Base-by-base conservation (phyloP, 2,888 invertebrate species). In the Leucophenga montana region DNA sequence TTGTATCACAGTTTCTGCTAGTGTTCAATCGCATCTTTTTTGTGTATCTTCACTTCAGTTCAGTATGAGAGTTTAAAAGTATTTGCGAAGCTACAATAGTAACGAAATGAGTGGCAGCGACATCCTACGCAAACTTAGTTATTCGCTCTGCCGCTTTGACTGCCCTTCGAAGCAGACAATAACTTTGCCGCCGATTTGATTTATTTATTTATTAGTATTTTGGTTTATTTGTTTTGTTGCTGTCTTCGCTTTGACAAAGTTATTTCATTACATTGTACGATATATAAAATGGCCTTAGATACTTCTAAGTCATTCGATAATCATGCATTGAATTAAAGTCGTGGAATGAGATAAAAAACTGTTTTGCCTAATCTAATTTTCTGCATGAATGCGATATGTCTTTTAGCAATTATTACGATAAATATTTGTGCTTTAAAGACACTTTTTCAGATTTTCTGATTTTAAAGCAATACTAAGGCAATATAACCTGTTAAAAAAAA, bases 181-280 rank as follows among this genome's bases (percentile, higher is more conserved):
- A 64, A 69, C 50, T 20, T 68, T 71, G 54, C 53, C 71, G 70
- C 64, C 71, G 67, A 71, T 79, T 83, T 83, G 82, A 79, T 81
- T 79, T 83, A 82, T 82, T 79, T 83, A 80, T 81, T 81, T 83
- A 78, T 80, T 75, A 75, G 76, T 79, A 73, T 71, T 69, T 68
- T 67, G 59, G 18, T 54, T 18, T 18, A 13, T 54, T n/a, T 20
- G 61, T 33, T 33, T 61, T 9, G n/a, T 13, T 33, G 18, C 39
- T 39, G 33, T 61, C 61, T 61, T 61, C 39, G 18, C n/a, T 64
- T 64, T 46, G 62, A 14, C 62, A 46, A 64, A 64, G 14, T 64
- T 64, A 64, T 64, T 64, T 64, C 48, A 64, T 64, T 64, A 64
- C 22, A 39, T 11, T 3, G 11, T 39, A 39, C 39, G 8, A 33